Evolutionary conservation across 1,140 invertebrate species (phyloP).

Genomic region (Metaphire vulgaris): DNA sequence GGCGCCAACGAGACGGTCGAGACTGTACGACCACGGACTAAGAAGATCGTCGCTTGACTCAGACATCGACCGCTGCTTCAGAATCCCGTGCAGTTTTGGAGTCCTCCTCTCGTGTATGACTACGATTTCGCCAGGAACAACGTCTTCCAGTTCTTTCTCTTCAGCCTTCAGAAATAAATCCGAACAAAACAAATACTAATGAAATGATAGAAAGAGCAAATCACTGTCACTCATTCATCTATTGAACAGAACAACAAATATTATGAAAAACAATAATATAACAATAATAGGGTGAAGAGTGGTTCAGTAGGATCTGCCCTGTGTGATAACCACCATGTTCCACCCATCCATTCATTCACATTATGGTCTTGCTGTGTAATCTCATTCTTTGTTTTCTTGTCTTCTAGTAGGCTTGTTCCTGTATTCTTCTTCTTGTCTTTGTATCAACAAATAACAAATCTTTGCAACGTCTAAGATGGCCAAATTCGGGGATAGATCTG

Average conservation of each 20-base stretch:
- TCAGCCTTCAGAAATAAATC: constrained; percentile 29
- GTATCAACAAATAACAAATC: too few species aligned
- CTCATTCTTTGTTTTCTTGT: too few species aligned
- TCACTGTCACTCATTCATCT: too few species aligned
- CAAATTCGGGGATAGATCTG: too few species aligned
- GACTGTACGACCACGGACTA: neutral
- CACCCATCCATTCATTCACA: neutral
- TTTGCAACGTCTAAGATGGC: too few species aligned
- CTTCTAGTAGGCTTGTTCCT: too few species aligned
- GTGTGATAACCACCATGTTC: neutral
- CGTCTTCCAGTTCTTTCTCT: constrained; percentile 32
- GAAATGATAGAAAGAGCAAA: neutral
- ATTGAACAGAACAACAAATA: too few species aligned
- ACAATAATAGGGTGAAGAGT: too few species aligned
- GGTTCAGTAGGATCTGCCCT: neutral
- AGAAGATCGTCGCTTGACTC: constrained; percentile 46
- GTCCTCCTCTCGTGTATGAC: constrained; percentile 39
- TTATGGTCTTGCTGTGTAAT: too few species aligned
- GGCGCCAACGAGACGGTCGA: neutral
- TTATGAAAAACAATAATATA: too few species aligned
- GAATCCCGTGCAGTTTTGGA: constrained; percentile 45
- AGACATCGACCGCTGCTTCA: constrained; percentile 47
- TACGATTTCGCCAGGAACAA: constrained; percentile 40
- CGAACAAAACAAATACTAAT: neutral
- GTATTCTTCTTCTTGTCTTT: too few species aligned